Conservation (phyloP, 2,113 vertebrate species). For the Atractosteus spatula region DNA sequence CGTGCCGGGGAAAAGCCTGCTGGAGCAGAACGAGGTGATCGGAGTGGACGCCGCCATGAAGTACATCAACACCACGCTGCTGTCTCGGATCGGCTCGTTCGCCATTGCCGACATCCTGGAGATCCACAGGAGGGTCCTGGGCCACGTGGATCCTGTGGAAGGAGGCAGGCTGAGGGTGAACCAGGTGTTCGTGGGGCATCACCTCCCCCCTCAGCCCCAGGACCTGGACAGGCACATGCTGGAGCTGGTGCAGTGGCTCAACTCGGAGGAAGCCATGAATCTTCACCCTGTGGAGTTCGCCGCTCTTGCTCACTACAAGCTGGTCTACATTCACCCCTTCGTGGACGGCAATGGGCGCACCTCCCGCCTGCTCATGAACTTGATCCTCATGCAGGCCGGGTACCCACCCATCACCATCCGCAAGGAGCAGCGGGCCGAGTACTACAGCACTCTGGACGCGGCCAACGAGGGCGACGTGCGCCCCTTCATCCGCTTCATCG, state of each 20-base stretch:
- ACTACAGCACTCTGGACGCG: conserved; percentile 81
- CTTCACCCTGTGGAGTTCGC: conserved; percentile 93
- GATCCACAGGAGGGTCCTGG: conserved; percentile 88
- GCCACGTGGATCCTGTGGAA: conserved; percentile 89
- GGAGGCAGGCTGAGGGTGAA: conserved; percentile 80
- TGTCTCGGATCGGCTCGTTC: conserved; percentile 76
- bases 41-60: conserved; percentile 91
- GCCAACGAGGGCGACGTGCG: conserved; percentile 93
- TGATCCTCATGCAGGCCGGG: conserved; percentile 90
- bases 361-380: conserved; percentile 90
- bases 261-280: conserved; percentile 84
- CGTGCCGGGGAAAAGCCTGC: conserved; percentile 86
- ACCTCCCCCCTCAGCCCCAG: conserved; percentile 85
- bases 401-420: conserved; percentile 92
- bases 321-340: conserved; percentile 95
- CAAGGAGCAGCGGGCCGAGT: conserved; percentile 90
- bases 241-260: conserved; percentile 92
- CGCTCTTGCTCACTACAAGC: conserved; percentile 90
- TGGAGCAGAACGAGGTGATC: conserved; percentile 94
- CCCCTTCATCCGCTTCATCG: conserved; percentile 95
- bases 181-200: conserved; percentile 94
- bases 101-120: conserved; percentile 76
- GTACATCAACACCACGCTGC: conserved; percentile 86
- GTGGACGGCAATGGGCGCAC: conserved; percentile 91
- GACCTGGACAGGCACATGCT: conserved; percentile 87